These are phyloP conservation scores for Bellardia bayeri DNA, from an alignment of 2,888 invertebrate species.

Conservation along the genomic window DNA sequence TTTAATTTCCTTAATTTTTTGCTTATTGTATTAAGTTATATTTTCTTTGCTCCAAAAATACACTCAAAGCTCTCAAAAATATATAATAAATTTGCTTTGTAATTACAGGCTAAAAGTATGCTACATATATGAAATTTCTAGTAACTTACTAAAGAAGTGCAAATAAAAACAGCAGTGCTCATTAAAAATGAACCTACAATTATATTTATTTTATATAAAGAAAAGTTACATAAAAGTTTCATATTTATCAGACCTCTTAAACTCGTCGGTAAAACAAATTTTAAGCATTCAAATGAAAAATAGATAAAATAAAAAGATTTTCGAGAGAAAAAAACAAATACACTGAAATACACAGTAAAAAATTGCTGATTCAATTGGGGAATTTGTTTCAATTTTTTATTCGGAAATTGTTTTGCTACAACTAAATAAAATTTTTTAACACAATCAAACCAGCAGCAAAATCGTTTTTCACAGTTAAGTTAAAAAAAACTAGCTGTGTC, in stretches of 20 bases:
- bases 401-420: too few species aligned
- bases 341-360: neutral
- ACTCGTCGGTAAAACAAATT: neutral
- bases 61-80: neutral
- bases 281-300: neutral
- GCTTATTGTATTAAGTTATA: neutral
- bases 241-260: neutral
- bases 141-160: neutral
- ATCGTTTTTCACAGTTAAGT: too few species aligned
- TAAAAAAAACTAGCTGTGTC: too few species aligned
- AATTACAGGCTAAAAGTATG: neutral
- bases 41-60: neutral
- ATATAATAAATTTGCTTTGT: neutral
- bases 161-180: neutral
- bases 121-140: slow-evolving; percentile 5
- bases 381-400: too few species aligned
- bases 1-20: too few species aligned
- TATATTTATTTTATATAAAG: neutral
- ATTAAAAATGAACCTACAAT: neutral
- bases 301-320: neutral
- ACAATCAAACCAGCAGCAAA: too few species aligned
- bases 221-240: neutral
- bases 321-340: neutral
- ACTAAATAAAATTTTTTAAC: too few species aligned
- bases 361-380: neutral